These are phyloP conservation scores for Diachasmimorpha longicaudata DNA, from an alignment of 1,140 invertebrate species.

Conservation along the genomic window DNA sequence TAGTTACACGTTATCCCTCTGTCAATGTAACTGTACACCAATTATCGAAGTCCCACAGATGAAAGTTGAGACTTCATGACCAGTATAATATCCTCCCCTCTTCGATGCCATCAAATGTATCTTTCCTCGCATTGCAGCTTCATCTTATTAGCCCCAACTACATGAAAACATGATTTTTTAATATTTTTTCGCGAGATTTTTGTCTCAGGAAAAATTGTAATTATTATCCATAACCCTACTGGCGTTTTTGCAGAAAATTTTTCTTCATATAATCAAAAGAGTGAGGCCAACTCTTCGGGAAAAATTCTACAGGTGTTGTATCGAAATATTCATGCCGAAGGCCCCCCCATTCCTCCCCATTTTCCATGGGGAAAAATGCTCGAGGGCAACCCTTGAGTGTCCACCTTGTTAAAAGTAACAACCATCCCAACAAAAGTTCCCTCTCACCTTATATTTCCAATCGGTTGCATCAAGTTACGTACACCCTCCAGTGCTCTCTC, in stretches of 20 bases:
- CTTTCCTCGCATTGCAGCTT: neutral
- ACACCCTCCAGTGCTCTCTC: neutral
- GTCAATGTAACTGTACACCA: constrained; percentile 31
- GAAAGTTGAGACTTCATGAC: neutral
- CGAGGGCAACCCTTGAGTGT: neutral
- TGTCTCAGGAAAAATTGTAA: too few relatives aligned
- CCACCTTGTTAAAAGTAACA: constrained; percentile 27
- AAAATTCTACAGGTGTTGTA: neutral
- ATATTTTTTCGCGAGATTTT: too few relatives aligned
- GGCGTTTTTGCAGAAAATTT: too few relatives aligned
- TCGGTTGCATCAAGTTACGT: neutral
- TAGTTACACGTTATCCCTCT: constrained; percentile 24
- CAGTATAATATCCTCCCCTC: neutral
- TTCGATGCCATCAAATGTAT: neutral
- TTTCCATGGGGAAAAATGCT: neutral
- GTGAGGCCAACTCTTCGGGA: neutral
- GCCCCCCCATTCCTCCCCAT: neutral
- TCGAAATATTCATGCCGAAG: neutral
- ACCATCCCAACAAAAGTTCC: neutral
- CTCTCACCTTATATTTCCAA: neutral
- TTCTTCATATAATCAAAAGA: too few relatives aligned
- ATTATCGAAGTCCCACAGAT: constrained; percentile 20
- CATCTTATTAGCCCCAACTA: neutral
- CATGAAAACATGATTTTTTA: too few relatives aligned
- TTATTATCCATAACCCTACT: too few relatives aligned